Percentiles rank a stretch among this genome's conserved stretches.
Conservation (phyloP, 2,797 vertebrate genomes). For the Argyrosomus regius region DNA sequence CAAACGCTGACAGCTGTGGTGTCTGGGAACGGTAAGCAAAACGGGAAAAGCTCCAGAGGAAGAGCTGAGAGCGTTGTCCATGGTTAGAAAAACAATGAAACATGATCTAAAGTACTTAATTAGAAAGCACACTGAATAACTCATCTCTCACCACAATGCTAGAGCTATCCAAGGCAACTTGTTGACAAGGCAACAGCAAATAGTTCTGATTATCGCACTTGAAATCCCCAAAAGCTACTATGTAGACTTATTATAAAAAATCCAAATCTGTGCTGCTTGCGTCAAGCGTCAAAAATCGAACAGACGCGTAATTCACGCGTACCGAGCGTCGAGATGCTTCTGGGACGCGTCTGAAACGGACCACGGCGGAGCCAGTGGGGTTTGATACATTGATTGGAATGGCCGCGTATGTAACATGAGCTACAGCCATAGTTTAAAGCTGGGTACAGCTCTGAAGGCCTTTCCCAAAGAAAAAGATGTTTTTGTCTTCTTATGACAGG, state of each 20-base stretch:
- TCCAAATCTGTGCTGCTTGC: no score
- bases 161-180: not conserved
- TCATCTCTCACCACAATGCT: not conserved
- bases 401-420: no score
- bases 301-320: no score
- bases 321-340: no score
- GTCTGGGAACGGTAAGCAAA: slow-evolving; percentile 14
- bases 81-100: slow-evolving; percentile 28
- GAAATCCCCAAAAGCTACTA: not conserved
- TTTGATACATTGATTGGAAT: no score
- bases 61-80: slow-evolving; percentile 7
- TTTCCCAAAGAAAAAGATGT: no score
- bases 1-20: slow-evolving; percentile 61
- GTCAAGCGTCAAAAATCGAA: no score
- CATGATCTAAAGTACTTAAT: slow-evolving; percentile 32
- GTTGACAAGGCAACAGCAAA: not conserved
- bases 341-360: no score
- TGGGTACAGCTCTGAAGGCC: no score
- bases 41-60: slow-evolving; percentile 48
- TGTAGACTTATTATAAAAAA: not conserved
- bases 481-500: no score
- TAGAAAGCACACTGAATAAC: slow-evolving; percentile 25
- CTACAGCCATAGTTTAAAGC: no score
- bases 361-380: no score
- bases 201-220: not conserved